Evolutionary conservation across 2,797 vertebrate species (phyloP).

Genomic region (Vipera latastei): DNA sequence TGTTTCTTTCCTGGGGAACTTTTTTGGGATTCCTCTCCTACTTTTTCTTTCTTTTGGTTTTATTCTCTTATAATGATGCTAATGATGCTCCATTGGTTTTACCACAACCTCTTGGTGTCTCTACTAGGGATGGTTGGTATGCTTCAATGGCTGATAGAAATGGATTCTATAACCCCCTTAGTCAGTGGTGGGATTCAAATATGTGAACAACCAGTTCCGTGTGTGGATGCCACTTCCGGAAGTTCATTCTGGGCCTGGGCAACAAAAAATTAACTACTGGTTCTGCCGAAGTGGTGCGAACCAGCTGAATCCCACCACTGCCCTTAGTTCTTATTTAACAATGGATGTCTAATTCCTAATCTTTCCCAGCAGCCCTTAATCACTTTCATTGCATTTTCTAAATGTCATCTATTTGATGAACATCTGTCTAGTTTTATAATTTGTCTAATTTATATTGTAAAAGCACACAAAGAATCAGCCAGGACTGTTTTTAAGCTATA

Average conservation of each 20-base stretch:
- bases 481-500: not conserved
- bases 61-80: not conserved
- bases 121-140: not conserved
- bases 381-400: conserved; percentile 11
- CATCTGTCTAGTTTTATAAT: conserved; percentile 24
- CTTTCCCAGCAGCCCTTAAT: conserved; percentile 6
- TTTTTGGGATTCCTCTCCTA: not conserved
- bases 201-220: no score
- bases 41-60: not conserved
- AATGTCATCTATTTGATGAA: conserved; percentile 24
- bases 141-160: not conserved
- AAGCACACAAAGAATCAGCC: not conserved
- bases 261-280: no score
- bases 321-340: conserved; percentile 16
- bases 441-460: not conserved
- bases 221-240: no score
- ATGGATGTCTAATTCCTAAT: conserved; percentile 23
- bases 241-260: no score
- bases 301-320: no score
- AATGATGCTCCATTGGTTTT: conserved; percentile 2
- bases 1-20: conserved; percentile 1
- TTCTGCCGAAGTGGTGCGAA: no score
- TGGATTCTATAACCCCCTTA: not conserved
- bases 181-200: no score
- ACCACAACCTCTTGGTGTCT: conserved; percentile 2